Evolutionary conservation across 2,113 vertebrate species (phyloP).

Genomic region (Oostethus manadensis): DNA sequence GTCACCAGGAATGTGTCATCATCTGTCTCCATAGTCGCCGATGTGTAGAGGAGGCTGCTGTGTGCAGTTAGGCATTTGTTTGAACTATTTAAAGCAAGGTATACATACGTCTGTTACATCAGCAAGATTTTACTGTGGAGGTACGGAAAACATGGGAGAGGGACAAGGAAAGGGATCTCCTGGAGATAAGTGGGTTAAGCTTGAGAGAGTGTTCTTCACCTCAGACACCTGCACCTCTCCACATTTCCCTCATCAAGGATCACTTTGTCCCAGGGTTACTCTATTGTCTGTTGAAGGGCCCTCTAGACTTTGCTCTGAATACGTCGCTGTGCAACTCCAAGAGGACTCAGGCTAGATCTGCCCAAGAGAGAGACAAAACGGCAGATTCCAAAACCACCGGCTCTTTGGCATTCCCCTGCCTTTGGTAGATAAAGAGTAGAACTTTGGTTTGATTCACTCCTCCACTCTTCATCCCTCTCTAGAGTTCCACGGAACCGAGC

Average conservation of each 20-base stretch:
- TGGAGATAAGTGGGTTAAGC: slow-evolving; percentile 54
- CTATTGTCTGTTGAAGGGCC: slow-evolving; percentile 78
- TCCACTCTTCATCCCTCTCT: slow-evolving; percentile 52
- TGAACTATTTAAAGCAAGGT: slow-evolving; percentile 21
- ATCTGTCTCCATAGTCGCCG: slow-evolving; percentile 61
- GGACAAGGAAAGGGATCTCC: slow-evolving; percentile 27
- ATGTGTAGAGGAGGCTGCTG: slow-evolving; percentile 30
- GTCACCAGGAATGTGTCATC: slow-evolving; percentile 61
- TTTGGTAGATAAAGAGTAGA: slow-evolving; percentile 63
- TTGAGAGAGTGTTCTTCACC: slow-evolving; percentile 66
- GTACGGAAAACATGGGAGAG: slow-evolving; percentile 1
- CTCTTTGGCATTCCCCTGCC: slow-evolving; percentile 67
- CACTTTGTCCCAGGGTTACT: slow-evolving; percentile 71
- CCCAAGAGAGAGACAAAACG: slow-evolving; percentile 63
- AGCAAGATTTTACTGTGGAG: neutral
- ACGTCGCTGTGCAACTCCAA: slow-evolving; percentile 52
- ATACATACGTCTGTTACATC: neutral
- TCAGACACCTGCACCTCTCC: slow-evolving; percentile 79
- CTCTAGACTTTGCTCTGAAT: slow-evolving; percentile 69
- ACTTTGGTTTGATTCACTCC: slow-evolving; percentile 55
- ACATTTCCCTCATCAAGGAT: slow-evolving; percentile 78
- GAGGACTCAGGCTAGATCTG: slow-evolving; percentile 55
- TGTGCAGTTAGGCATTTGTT: slow-evolving; percentile 16
- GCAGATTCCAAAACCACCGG: slow-evolving; percentile 59
- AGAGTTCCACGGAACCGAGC: slow-evolving; percentile 26